Evolutionary conservation across 2,113 vertebrate genomes (phyloP).

Genomic region (Crotalus viridis): DNA sequence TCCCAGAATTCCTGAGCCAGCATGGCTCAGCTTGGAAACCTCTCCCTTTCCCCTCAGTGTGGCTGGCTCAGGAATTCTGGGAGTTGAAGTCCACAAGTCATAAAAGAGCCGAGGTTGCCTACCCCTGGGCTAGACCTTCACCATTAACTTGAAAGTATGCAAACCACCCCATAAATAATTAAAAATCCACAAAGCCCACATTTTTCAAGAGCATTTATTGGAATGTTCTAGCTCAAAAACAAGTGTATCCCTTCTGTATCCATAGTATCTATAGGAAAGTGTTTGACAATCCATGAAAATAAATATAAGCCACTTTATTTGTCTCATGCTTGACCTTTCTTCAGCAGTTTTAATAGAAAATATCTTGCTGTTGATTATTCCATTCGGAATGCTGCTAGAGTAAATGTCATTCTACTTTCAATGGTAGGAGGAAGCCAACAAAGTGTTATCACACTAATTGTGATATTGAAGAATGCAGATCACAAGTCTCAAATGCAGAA

Average conservation of each 20-base stretch:
- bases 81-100: too few relatives aligned
- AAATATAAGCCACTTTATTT: constrained; percentile 53
- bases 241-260: constrained; percentile 17
- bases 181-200: background rate
- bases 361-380: constrained; percentile 61
- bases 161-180: background rate
- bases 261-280: constrained; percentile 23
- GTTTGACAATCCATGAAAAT: constrained; percentile 59
- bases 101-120: too few relatives aligned
- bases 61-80: too few relatives aligned
- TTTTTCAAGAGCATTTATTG: background rate
- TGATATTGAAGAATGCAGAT: constrained; percentile 38
- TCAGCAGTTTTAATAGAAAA: constrained; percentile 60
- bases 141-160: background rate
- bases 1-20: too few relatives aligned
- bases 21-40: too few relatives aligned
- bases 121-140: background rate
- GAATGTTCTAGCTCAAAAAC: constrained; percentile 34
- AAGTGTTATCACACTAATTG: constrained; percentile 54
- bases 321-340: constrained; percentile 60
- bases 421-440: constrained; percentile 68
- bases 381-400: constrained; percentile 57
- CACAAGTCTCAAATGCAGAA: constrained; percentile 3
- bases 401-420: constrained; percentile 67
- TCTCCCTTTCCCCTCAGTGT: too few relatives aligned